phyloP scores from a whole-genome alignment of 2,888 invertebrate genomes.

The Nomada ruficornis region DNA sequence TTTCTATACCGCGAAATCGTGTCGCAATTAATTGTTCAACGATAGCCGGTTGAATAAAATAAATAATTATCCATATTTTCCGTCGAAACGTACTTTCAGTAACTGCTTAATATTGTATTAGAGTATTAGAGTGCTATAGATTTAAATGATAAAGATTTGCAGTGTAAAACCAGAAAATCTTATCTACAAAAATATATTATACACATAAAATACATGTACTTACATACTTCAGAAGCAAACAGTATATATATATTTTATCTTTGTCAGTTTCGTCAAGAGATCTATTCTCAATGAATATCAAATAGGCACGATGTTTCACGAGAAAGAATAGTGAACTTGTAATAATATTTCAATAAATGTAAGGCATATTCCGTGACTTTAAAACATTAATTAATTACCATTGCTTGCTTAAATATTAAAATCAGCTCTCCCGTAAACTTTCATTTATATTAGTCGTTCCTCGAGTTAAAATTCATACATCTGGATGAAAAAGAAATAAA shows the following conservation, averaged over 20 bases:
- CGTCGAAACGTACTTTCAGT: not conserved
- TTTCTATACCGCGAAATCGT: not conserved
- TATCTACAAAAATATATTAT: slow-evolving; percentile 64
- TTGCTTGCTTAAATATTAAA: slow-evolving; percentile 27
- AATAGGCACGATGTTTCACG: not conserved
- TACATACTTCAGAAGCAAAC: slow-evolving; percentile 48
- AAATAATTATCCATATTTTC: slow-evolving; percentile 11
- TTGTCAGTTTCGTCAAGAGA: slow-evolving; percentile 58
- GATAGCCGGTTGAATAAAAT: slow-evolving; percentile 5
- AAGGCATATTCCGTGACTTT: slow-evolving; percentile 16
- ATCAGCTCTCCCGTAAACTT: slow-evolving; percentile 22
- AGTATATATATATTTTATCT: slow-evolving; percentile 48
- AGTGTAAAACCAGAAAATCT: slow-evolving; percentile 39
- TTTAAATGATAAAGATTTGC: slow-evolving; percentile 26
- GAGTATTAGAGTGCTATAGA: slow-evolving; percentile 1
- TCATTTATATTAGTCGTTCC: not conserved
- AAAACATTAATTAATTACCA: not conserved
- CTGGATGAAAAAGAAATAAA: not conserved
- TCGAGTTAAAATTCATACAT: not conserved
- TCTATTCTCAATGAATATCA: slow-evolving; percentile 45
- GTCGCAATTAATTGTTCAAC: not conserved
- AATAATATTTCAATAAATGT: not conserved
- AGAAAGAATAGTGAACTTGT: not conserved
- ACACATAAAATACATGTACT: slow-evolving; percentile 53
- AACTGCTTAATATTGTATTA: too few relatives aligned